Base-by-base conservation (phyloP, 2,888 invertebrate genomes). In the Agrenia bidenticulata region DNA sequence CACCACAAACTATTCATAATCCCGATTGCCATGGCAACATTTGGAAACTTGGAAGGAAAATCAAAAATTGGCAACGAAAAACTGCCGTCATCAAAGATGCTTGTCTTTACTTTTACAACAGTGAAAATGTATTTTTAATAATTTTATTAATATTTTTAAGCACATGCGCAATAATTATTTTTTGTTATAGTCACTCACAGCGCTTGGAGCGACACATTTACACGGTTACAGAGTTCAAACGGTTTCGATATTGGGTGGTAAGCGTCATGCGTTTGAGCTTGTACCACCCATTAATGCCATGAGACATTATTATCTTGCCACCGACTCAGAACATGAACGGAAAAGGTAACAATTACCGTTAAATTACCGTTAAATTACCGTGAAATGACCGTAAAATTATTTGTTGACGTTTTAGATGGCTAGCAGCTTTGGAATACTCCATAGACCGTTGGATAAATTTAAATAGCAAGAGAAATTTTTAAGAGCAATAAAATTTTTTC, bases 51-150 rank as follows among this genome's bases (percentile, higher is more conserved):
- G 81, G 81, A 39, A 78, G 80, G 56, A 73, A 92, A 84, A 89
- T 90, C 78, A 82, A 82, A 76, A 89, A 90, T 21, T 96, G 95
- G 94, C 89, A 89, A 68, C 88, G 90, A 78, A 85, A 94, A 60
- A 96, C 94, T 82, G 95, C 94, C 83, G 91, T 97, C 39, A 85
- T 96, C 53, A 96, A 95, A 80, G 94, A 95, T 80, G 96, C 94
- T 50, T 94, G 94, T 77, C 85, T 96, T 24, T 96, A 94, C 82
- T 94, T 95, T 81, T 96, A 94, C 81, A 89, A 57, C 17, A 58
- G 64, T 2, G 69, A 71, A 56, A 67, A 71, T n/a, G n/a, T n/a
- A n/a, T n/a, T n/a, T n/a, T n/a, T n/a, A n/a, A n/a, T n/a, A n/a
- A n/a, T n/a, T n/a, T n/a, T n/a, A n/a, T n/a, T n/a, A n/a, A n/a